phyloP scores from a whole-genome alignment of 2,113 vertebrate genomes.

The Notechis scutatus region DNA sequence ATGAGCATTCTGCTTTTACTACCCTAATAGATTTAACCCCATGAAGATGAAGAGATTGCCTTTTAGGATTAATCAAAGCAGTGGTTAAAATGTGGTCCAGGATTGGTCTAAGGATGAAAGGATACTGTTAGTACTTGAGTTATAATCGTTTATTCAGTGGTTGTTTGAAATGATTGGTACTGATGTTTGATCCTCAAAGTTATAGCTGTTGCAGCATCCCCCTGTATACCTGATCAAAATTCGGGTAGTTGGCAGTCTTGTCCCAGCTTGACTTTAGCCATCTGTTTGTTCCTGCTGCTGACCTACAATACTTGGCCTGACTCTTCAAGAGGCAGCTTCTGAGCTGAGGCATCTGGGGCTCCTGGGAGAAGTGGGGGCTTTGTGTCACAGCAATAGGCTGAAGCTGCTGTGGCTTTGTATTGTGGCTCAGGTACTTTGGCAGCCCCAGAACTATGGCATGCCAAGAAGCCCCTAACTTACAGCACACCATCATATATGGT shows the following conservation, averaged over 20 bases:
- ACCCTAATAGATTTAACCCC: background rate
- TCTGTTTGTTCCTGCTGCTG: background rate
- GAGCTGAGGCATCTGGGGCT: background rate
- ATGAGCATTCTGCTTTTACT: background rate
- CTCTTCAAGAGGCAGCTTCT: background rate
- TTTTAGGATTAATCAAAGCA: background rate
- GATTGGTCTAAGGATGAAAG: background rate
- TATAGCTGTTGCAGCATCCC: background rate
- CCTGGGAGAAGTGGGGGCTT: background rate
- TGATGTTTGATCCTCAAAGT: background rate
- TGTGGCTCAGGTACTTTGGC: background rate
- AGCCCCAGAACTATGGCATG: background rate
- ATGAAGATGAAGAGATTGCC: background rate
- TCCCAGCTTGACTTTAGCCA: background rate
- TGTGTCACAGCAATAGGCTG: background rate
- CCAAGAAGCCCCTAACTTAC: background rate
- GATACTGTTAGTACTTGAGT: background rate
- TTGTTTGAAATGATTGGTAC: background rate
- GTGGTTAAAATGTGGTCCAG: background rate
- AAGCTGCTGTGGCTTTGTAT: background rate
- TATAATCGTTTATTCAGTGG: background rate
- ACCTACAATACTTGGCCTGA: background rate
- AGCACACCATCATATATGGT: background rate
- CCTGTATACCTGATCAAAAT: background rate
- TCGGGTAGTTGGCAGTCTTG: background rate